Evolutionary conservation across 2,113 vertebrate species (phyloP).

Genomic region (Pithys albifrons): DNA sequence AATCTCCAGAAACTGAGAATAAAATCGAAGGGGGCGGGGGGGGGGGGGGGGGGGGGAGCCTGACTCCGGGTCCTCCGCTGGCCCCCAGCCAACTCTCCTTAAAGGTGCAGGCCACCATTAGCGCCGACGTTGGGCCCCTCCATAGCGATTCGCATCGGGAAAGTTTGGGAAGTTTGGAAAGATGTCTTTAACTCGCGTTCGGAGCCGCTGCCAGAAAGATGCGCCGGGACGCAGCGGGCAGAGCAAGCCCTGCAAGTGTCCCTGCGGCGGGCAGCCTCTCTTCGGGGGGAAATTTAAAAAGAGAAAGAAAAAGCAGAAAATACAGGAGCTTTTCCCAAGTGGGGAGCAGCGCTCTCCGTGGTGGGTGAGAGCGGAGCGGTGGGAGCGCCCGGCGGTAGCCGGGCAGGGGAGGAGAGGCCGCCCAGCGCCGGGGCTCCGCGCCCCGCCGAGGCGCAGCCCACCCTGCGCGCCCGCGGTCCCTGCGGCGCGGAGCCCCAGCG

Average conservation of each 20-base stretch:
- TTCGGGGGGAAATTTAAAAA: background rate
- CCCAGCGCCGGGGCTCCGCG: background rate
- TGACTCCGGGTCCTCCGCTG: slow-evolving; percentile 62
- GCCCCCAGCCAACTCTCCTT: slow-evolving; percentile 72
- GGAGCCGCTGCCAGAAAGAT: slow-evolving; percentile 12
- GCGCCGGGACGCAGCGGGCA: background rate
- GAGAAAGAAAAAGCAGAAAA: background rate
- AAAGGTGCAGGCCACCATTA: slow-evolving; percentile 73
- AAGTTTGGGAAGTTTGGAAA: slow-evolving; percentile 37
- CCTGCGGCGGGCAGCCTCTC: background rate
- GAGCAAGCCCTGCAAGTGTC: background rate
- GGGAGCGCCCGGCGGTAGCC: background rate
- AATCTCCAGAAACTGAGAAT: slow-evolving; percentile 64
- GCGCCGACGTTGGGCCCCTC: background rate
- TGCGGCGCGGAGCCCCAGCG: background rate
- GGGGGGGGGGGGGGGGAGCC: background rate
- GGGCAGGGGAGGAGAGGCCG: background rate
- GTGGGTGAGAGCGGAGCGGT: background rate
- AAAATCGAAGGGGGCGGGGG: background rate
- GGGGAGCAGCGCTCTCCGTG: background rate
- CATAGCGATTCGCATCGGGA: background rate
- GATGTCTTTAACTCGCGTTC: slow-evolving; percentile 36
- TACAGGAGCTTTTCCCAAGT: background rate
- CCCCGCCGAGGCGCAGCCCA: background rate
- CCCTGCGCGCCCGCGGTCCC: background rate